Evolutionary conservation across 1,140 invertebrate genomes (phyloP).

Genomic region (Caenorhabditis inopinata): DNA sequence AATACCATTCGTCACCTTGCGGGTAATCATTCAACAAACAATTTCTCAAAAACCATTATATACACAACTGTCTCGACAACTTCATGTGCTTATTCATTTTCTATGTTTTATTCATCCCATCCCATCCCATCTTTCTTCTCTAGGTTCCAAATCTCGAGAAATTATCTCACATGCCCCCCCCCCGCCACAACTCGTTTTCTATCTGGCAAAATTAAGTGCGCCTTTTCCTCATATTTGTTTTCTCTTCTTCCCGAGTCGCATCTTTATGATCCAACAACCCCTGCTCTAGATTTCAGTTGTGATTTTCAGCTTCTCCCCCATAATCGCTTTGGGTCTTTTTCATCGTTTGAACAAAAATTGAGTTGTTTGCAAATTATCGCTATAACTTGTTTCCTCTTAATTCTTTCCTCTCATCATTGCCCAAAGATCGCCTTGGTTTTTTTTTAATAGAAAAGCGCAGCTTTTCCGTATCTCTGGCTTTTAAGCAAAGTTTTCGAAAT

Average conservation of each 20-base stretch:
- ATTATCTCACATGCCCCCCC: not conserved
- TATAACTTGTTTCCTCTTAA: not conserved
- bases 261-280: not conserved
- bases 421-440: not conserved
- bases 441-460: slow-evolving; percentile 9
- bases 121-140: slow-evolving; percentile 3
- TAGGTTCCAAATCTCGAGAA: slow-evolving; percentile 20
- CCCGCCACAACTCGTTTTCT: slow-evolving; percentile 11
- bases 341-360: slow-evolving; percentile 19
- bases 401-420: not conserved
- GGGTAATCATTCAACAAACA: not conserved
- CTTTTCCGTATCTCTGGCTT: slow-evolving; percentile 18
- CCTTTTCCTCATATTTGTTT: not conserved
- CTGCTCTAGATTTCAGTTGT: slow-evolving; percentile 19
- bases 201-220: not conserved
- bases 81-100: slow-evolving; percentile 5
- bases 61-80: not conserved
- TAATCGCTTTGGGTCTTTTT: slow-evolving; percentile 18
- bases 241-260: slow-evolving; percentile 1
- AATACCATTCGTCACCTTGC: not conserved
- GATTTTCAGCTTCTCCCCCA: not conserved
- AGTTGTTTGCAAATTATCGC: slow-evolving; percentile 27
- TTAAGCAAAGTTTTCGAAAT: not conserved
- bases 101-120: slow-evolving; percentile 1
- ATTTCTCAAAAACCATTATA: not conserved